These are phyloP conservation scores for Macroramphosus scolopax DNA, from an alignment of 2,797 vertebrate genomes.

Conservation along the genomic window DNA sequence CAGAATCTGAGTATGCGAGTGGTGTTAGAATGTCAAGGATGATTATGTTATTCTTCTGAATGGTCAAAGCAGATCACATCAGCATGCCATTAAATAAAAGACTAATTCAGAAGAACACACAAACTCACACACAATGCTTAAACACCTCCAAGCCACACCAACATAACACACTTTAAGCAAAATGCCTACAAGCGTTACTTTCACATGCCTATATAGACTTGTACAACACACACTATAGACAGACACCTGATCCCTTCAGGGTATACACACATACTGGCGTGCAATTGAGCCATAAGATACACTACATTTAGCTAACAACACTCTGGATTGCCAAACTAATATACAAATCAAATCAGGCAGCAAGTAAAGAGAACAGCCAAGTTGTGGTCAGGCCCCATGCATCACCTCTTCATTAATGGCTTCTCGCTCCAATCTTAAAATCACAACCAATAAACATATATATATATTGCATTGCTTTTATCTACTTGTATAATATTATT, in stretches of 20 bases:
- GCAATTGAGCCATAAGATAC: conserved; percentile 43
- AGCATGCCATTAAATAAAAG: conserved; percentile 54
- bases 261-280: conserved; percentile 11
- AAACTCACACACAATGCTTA: conserved; percentile 17
- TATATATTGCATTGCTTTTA: too few relatives aligned
- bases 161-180: conserved; percentile 21
- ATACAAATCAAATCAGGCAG: conserved; percentile 54
- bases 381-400: too few relatives aligned
- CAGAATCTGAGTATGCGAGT: conserved; percentile 34
- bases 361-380: too few relatives aligned
- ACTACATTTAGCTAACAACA: conserved; percentile 48
- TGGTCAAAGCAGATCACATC: conserved; percentile 78
- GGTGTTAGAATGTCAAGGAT: conserved; percentile 61
- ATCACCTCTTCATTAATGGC: too few relatives aligned
- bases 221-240: conserved; percentile 20
- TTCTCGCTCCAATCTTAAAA: too few relatives aligned
- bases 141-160: conserved; percentile 40
- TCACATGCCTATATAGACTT: conserved; percentile 9
- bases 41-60: conserved; percentile 62
- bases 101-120: conserved; percentile 41
- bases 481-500: too few relatives aligned
- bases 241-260: conserved; percentile 21
- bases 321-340: conserved; percentile 30
- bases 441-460: too few relatives aligned
- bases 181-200: conserved; percentile 24